A percentile compares a stretch with the other conserved stretches of the same genome.
Evolutionary conservation across 2,113 vertebrate genomes (phyloP).

Genomic region (Cygnus buccinator): DNA sequence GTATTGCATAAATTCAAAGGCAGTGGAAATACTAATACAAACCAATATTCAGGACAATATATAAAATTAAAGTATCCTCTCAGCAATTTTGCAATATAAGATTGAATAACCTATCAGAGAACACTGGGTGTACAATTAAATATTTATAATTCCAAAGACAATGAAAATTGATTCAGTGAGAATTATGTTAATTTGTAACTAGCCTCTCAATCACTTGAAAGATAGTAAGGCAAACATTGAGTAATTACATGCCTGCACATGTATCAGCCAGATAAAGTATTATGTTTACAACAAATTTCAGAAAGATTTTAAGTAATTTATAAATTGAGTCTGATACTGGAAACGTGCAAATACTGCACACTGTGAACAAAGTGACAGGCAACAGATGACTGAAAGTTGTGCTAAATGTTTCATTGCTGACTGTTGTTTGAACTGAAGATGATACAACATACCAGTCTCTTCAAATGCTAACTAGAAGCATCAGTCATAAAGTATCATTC

Average conservation of each 20-base stretch:
- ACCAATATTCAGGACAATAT: not conserved
- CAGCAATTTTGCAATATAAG: not conserved
- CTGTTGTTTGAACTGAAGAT: not conserved
- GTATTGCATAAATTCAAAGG: not conserved
- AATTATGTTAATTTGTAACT: constrained; percentile 24
- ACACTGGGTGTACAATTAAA: not conserved
- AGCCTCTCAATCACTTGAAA: not conserved
- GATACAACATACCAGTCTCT: not conserved
- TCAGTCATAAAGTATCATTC: not conserved
- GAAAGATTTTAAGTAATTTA: not conserved
- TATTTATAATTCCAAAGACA: constrained; percentile 7
- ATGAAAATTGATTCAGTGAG: not conserved
- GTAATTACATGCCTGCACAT: not conserved
- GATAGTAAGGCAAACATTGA: not conserved
- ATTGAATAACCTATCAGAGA: not conserved
- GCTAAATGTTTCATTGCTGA: not conserved
- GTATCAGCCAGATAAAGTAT: not conserved
- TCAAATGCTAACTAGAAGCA: not conserved
- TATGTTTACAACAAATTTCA: not conserved
- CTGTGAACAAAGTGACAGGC: not conserved
- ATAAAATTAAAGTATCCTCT: not conserved
- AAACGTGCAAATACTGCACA: not conserved
- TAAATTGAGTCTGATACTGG: not conserved
- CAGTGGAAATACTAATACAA: not conserved
- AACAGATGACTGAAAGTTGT: not conserved